Conservation (phyloP, 2,888 invertebrate genomes). For the Alviniconcha strummeri region DNA sequence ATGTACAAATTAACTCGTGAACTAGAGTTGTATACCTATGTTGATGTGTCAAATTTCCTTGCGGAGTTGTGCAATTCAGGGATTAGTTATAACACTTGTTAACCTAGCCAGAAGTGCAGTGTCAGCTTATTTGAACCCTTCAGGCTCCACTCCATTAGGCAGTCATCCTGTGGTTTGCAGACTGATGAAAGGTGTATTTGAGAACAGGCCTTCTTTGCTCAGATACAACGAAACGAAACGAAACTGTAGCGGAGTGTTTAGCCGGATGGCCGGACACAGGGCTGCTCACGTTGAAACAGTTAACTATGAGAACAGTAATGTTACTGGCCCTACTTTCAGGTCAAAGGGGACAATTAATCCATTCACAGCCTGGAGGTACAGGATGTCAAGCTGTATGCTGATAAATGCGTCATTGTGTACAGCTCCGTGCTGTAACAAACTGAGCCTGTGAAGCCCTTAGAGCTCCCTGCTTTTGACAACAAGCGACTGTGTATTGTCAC, state of each 20-base stretch:
- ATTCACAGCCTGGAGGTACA: conserved; percentile 14
- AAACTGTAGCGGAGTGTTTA: background rate
- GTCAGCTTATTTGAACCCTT: too few relatives aligned
- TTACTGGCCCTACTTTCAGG: conserved; percentile 25
- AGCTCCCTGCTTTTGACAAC: conserved; percentile 5
- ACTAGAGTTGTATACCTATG: too few relatives aligned
- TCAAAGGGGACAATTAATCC: conserved; percentile 24
- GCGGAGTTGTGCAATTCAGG: conserved; percentile 1
- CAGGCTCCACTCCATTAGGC: conserved; percentile 13
- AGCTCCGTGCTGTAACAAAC: conserved; percentile 29
- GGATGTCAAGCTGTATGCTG: conserved; percentile 21
- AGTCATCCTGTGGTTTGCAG: conserved; percentile 29
- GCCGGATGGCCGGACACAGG: background rate
- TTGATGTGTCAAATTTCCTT: background rate
- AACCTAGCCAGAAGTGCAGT: conserved; percentile 7
- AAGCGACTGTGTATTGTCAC: conserved; percentile 20
- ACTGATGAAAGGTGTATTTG: conserved; percentile 37
- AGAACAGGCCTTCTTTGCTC: conserved; percentile 30
- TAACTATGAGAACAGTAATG: background rate
- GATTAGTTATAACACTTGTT: conserved; percentile 3
- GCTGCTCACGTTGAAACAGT: background rate
- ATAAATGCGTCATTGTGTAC: conserved; percentile 26
- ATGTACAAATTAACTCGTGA: too few relatives aligned
- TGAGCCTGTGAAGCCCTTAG: background rate
- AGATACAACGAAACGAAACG: conserved; percentile 1